A percentile compares a stretch with the other conserved stretches of the same genome.
These are phyloP conservation scores for Alethe diademata DNA, from an alignment of 2,113 vertebrate genomes.

Conservation along the genomic window DNA sequence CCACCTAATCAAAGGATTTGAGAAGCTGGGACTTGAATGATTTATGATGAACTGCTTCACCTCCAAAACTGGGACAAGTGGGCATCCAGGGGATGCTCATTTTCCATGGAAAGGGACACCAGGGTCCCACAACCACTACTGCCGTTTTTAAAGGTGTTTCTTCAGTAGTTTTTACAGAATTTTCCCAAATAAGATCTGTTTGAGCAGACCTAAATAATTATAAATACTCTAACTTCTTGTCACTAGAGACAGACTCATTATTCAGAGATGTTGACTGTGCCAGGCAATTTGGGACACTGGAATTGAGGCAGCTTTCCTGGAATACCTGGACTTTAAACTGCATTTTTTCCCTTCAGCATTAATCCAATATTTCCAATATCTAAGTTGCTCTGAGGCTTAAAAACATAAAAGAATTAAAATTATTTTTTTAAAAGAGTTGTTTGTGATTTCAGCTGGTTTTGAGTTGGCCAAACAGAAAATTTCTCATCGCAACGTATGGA, in stretches of 20 bases:
- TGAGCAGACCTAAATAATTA: not conserved
- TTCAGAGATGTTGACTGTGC: not conserved
- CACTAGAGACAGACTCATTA: not conserved
- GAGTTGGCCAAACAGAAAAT: not conserved
- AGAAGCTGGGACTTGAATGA: not conserved
- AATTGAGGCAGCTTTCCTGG: not conserved
- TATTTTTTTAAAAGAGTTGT: not conserved
- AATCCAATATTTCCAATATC: not conserved
- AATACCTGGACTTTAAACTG: not conserved
- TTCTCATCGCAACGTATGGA: not conserved
- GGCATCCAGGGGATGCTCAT: not conserved
- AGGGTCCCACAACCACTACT: not conserved
- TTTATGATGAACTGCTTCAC: not conserved
- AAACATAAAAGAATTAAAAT: not conserved
- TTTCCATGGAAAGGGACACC: not conserved
- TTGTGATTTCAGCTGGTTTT: not conserved
- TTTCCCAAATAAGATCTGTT: not conserved
- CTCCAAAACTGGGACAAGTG: not conserved
- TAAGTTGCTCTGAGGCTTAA: not conserved
- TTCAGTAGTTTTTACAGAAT: not conserved
- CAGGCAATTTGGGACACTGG: not conserved
- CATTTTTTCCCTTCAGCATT: not conserved
- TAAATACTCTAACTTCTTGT: not conserved
- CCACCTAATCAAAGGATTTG: not conserved
- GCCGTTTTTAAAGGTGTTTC: not conserved